phyloP scores from a whole-genome alignment of 2,113 vertebrate species.

The Datnioides undecimradiatus region DNA sequence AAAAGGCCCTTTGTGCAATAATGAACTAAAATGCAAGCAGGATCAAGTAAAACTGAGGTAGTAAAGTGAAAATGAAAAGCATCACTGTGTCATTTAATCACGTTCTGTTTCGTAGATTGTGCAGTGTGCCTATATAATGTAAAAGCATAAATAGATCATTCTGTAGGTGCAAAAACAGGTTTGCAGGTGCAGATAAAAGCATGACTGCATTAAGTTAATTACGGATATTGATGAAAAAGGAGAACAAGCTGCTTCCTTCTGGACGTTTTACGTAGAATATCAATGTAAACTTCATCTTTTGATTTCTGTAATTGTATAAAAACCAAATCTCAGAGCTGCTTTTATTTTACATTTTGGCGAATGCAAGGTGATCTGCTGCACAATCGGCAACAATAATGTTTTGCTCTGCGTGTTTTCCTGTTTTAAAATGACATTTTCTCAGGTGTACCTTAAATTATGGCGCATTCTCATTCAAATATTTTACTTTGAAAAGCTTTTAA shows the following conservation, averaged over 20 bases:
- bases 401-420: not conserved
- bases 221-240: not conserved
- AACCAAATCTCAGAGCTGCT: not conserved
- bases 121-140: not conserved
- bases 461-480: not conserved
- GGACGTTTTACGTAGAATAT: not conserved
- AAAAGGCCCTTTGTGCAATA: conserved; percentile 35
- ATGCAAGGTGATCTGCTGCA: not conserved
- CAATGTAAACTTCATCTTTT: not conserved
- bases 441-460: not conserved
- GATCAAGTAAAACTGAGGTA: conserved; percentile 21
- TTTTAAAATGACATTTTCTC: not conserved
- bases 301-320: not conserved
- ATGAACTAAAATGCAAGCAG: conserved; percentile 37
- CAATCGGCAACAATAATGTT: not conserved
- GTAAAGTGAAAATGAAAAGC: conserved; percentile 34
- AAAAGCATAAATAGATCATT: not conserved
- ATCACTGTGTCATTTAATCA: conserved; percentile 7
- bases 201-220: not conserved
- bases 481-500: not conserved
- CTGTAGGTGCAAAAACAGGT: not conserved
- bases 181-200: not conserved
- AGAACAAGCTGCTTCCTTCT: not conserved
- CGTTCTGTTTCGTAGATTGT: not conserved
- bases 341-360: not conserved